Conservation (phyloP, 2,113 vertebrate genomes). For the Psilopsiagon aurifrons region DNA sequence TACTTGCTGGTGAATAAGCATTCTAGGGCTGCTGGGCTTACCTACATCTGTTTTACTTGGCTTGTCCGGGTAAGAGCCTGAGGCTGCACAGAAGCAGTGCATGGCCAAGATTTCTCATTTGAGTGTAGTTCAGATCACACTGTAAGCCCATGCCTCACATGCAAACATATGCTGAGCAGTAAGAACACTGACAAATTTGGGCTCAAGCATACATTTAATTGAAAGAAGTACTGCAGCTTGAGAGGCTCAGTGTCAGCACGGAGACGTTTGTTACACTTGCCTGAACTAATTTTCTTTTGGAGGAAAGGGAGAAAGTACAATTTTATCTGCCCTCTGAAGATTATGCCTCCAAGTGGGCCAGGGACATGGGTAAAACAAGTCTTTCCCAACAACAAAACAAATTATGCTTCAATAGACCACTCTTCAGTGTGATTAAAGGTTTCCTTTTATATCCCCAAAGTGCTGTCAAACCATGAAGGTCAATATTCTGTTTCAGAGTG, state of each 20-base stretch:
- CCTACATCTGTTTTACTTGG: background rate
- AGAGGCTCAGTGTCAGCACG: background rate
- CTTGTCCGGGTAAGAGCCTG: background rate
- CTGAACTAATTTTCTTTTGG: background rate
- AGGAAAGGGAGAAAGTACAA: background rate
- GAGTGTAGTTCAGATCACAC: fast-evolving
- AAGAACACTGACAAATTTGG: fast-evolving
- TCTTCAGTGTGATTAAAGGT: background rate
- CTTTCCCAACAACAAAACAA: background rate
- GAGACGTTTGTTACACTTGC: background rate
- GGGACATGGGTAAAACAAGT: fast-evolving
- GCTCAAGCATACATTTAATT: background rate
- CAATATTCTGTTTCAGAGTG: background rate
- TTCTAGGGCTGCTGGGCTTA: background rate
- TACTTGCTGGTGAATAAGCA: background rate
- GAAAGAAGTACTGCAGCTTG: background rate
- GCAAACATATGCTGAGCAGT: fast-evolving
- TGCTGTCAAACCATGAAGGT: background rate
- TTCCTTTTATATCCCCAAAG: background rate
- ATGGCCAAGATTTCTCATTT: background rate
- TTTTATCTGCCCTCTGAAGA: background rate
- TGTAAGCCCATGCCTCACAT: background rate
- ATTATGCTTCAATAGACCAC: background rate
- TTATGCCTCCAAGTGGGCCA: background rate
- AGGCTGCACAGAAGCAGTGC: fast-evolving